Conservation (phyloP, 2,888 invertebrate species). For the Synanthedon myopaeformis region DNA sequence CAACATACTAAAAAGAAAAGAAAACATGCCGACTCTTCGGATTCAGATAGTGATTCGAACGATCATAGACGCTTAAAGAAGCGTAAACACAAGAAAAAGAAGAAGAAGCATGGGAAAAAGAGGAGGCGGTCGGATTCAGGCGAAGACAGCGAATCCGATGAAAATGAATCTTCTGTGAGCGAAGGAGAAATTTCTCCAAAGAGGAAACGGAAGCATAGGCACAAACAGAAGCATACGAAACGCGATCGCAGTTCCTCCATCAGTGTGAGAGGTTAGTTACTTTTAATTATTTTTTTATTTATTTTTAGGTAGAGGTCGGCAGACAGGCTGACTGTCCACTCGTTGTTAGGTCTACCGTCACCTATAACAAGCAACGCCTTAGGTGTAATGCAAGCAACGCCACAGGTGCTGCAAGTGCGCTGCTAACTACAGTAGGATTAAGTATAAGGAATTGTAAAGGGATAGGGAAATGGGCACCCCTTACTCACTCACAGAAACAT, state of each 20-base stretch:
- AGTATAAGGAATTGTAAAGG: too few relatives aligned
- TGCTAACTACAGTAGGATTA: too few relatives aligned
- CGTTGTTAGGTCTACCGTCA: too few relatives aligned
- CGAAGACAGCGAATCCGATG: conserved; percentile 32
- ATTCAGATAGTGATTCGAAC: conserved; percentile 53
- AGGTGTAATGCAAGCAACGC: too few relatives aligned
- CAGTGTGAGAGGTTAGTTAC: conserved; percentile 34
- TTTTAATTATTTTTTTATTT: background rate
- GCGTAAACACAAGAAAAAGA: conserved; percentile 66
- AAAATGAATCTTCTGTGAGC: conserved; percentile 39
- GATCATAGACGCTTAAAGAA: conserved; percentile 52
- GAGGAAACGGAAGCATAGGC: conserved; percentile 58
- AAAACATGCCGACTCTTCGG: conserved; percentile 49
- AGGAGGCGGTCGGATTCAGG: conserved; percentile 46
- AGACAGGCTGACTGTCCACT: too few relatives aligned
- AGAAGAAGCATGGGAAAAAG: conserved; percentile 61
- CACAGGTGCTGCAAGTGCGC: too few relatives aligned
- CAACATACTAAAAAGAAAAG: conserved; percentile 53
- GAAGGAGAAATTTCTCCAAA: conserved; percentile 53
- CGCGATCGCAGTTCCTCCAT: conserved; percentile 35
- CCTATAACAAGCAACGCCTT: too few relatives aligned
- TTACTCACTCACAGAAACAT: too few relatives aligned
- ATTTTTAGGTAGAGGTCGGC: background rate
- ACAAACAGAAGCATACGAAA: conserved; percentile 40
- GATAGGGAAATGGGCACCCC: too few relatives aligned